phyloP scores from a whole-genome alignment of 2,113 vertebrate species.

The Emydura subglobosa region DNA sequence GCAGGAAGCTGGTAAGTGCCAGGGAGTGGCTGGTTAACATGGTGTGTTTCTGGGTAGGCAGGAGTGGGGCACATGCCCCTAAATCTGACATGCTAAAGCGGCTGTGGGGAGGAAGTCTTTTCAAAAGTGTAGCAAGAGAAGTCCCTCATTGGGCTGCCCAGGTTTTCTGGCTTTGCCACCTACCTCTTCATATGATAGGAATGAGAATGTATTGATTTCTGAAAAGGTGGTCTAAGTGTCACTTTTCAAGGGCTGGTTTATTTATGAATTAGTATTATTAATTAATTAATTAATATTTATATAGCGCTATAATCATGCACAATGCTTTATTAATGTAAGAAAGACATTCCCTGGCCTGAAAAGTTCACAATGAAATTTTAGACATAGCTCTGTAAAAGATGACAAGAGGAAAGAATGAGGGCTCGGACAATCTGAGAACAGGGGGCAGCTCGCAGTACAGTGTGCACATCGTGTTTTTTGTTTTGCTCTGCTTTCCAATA shows the following conservation, averaged over 20 bases:
- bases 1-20: background rate
- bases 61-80: background rate
- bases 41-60: background rate
- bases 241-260: background rate
- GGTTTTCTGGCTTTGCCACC: background rate
- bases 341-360: background rate
- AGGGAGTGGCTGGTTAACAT: background rate
- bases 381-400: background rate
- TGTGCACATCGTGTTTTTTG: background rate
- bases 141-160: background rate
- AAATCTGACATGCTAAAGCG: background rate
- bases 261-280: background rate
- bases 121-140: background rate
- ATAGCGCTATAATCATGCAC: background rate
- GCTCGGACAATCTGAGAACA: background rate
- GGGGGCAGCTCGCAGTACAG: background rate
- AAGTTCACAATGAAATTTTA: background rate
- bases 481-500: background rate
- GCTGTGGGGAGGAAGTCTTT: background rate
- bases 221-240: background rate
- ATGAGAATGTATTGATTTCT: background rate
- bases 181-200: background rate
- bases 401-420: background rate
- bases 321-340: background rate
- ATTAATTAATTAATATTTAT: conserved; percentile 7